A percentile compares a stretch with the other conserved stretches of the same genome.
These are phyloP conservation scores for Peromyscus polionotus DNA, from an alignment of 2,113 vertebrate species.

Conservation along the genomic window DNA sequence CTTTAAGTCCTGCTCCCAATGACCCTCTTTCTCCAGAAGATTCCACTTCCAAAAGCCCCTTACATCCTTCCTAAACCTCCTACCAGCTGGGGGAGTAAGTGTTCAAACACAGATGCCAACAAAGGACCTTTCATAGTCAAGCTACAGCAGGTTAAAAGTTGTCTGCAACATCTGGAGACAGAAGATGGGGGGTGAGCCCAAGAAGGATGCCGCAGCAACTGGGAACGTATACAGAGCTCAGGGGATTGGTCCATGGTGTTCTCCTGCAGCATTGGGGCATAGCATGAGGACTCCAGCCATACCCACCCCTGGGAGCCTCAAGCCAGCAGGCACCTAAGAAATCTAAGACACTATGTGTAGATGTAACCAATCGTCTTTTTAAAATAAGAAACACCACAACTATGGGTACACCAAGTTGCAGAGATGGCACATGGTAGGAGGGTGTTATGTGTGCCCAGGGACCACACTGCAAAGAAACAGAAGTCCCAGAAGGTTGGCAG, in stretches of 20 bases:
- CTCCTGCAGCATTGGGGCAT: not conserved
- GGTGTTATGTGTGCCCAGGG: not conserved
- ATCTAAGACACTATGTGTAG: not conserved
- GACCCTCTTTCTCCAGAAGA: not conserved
- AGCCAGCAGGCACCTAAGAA: not conserved
- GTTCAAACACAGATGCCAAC: not conserved
- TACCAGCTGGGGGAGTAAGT: not conserved
- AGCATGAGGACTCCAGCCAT: not conserved
- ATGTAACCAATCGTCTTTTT: too few relatives aligned
- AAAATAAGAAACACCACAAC: too few relatives aligned
- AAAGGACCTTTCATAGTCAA: not conserved
- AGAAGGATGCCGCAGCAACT: not conserved
- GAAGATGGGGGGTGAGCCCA: not conserved
- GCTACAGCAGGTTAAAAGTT: not conserved
- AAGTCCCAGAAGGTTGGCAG: not conserved
- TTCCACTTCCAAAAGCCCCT: not conserved
- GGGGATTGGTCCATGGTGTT: fast-evolving
- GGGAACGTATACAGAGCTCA: not conserved
- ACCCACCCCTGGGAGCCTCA: fast-evolving
- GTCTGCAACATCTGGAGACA: not conserved
- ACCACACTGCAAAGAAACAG: not conserved
- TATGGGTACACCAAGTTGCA: not conserved
- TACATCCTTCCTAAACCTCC: not conserved
- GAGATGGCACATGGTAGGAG: not conserved
- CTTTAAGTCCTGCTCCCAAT: not conserved